Base-by-base conservation (phyloP, 37 sponge, comb jelly and placozoan species). In the Aphrocallistes beatrix region DNA sequence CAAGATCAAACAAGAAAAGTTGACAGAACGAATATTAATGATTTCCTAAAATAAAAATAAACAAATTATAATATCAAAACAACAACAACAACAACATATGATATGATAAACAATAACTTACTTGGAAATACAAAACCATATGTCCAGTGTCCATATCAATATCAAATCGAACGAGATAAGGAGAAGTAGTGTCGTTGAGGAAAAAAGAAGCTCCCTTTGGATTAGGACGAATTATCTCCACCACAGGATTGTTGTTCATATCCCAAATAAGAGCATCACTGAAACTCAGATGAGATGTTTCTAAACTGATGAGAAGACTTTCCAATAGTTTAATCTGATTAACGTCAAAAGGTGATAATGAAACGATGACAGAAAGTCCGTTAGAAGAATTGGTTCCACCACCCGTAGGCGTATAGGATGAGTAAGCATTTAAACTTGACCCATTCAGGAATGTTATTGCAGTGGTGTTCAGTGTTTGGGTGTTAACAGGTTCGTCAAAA, bases 401-500 rank as follows among this genome's bases (percentile, higher is more conserved):
- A 42, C 84, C 88, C 25, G 88, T 92, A 16, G 93, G 90, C 36
- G 34, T 49, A 37, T 89, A 92, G 1, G 82, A 38, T 16, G 86
- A 84, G n/a, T 60, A 87, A 32, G 38, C 36, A 36, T 85, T 39
- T 10, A 95, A 81, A 36, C 42, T 91, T 49, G 90, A 90, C 13
- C 82, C 13, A 36, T 48, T 49, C 83, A 91, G 32, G 81, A 94
- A 88, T 17, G 90, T 90, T 48, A 94, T 69, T 0, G 90, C 88
- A 13, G 50, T 40, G 0, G 86, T 49, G 39, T 85, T 85, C 36
- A 94, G 84, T 37, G 92, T 87, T 38, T 85, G 81, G 19, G 88
- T 30, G 37, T 91, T 91, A 0, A 94, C 89, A 37, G 94, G 91
- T 83, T 94, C 92, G 51, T 91, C 89, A 89, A 94, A 94, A 23